Base-by-base conservation (phyloP, 2,797 vertebrate genomes). In the Bradypodion pumilum region DNA sequence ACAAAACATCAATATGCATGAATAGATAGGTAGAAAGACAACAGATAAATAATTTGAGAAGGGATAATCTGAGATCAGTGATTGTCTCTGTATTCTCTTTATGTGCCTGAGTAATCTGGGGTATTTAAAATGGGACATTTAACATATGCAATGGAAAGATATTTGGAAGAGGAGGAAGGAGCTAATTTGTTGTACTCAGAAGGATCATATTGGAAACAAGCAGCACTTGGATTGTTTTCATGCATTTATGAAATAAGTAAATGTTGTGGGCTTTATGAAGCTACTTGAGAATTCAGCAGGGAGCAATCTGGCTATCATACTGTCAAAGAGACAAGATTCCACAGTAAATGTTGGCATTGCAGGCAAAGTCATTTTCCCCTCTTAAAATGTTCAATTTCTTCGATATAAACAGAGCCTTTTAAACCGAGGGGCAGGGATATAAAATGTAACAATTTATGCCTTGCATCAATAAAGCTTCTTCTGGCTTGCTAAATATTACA, bases 301-400 rank as follows among this genome's bases (percentile, higher is more conserved):
- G 32, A 66, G 10, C 4, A 46, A 78, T 16, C 9, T 70, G 68
- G 21, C n/a, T 82, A 32, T 82, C 3, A 59, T 42, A 3, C 25
- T 69, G 27, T 79, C 44, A 66, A 60, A 85, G n/a, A 76, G 40
- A 69, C 66, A 23, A 83, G 12, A 81, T 35, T 25, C 23, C 25
- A 15, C 37, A 27, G 15, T 74, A 32, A 59, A 77, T 63, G 49
- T 65, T 81, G 65, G 66, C 42, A 56, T 52, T 75, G 37, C 49
- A 37, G 40, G 29, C 56, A 75, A 69, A 78, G 5, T 35, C 44
- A 13, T 76, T 66, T 81, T 86, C 44, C 46, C 42, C 23, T 1
- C 35, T 87, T 83, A 80, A 77, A 32, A n/a, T 27, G n/a, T 70
- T 40, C 78, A 35, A 7, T 65, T 85, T 74, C 49, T 0, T 63